These are phyloP conservation scores for Prenolepis imparis DNA, from an alignment of 2,888 invertebrate species.

Conservation along the genomic window DNA sequence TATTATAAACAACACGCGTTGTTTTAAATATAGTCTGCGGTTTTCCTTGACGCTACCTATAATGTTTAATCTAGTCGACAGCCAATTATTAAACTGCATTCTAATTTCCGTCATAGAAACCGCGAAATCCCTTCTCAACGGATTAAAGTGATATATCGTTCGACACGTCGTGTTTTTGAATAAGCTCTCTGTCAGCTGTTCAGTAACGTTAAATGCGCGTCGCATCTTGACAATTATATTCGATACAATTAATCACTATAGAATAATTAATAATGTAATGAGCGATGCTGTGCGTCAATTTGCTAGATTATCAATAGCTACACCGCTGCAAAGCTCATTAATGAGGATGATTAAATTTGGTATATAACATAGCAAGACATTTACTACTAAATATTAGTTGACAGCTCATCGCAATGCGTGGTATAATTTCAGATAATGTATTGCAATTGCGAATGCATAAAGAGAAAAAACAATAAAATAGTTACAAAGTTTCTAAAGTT, in stretches of 20 bases:
- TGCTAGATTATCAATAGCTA: constrained; percentile 47
- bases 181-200: constrained; percentile 36
- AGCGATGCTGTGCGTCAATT: background rate
- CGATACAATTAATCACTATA: constrained; percentile 65
- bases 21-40: too few species aligned
- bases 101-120: background rate
- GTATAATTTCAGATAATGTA: background rate
- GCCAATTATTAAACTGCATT: background rate
- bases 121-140: constrained; percentile 2
- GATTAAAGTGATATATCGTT: background rate
- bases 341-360: constrained; percentile 10
- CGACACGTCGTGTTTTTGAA: constrained; percentile 25
- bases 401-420: background rate
- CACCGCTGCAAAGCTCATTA: constrained; percentile 12
- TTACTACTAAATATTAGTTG: background rate
- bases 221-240: constrained; percentile 49
- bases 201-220: constrained; percentile 33
- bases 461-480: background rate
- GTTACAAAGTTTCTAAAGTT: background rate
- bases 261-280: constrained; percentile 66
- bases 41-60: background rate
- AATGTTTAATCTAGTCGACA: background rate
- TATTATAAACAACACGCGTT: background rate
- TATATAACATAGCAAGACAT: background rate
- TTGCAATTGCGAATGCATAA: background rate